Conservation (phyloP, 2,113 vertebrate species). For the Haliaeetus leucogaster region DNA sequence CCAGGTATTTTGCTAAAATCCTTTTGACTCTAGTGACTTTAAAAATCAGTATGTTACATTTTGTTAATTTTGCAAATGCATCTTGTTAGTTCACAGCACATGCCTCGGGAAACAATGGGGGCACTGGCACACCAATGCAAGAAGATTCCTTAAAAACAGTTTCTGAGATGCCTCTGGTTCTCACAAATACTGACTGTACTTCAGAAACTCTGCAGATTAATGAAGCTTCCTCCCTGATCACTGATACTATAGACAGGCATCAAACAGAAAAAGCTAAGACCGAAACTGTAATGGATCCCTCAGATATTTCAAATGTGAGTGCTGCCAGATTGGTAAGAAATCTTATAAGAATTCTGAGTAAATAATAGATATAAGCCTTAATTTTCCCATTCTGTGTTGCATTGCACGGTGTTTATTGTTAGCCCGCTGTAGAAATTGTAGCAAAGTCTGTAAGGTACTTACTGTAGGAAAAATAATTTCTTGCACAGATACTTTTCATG, state of each 20-base stretch:
- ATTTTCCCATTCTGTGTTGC: not conserved
- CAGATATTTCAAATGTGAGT: conserved; percentile 98
- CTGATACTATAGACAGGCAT: conserved; percentile 36
- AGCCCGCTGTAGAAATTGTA: not conserved
- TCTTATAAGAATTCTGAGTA: conserved; percentile 19
- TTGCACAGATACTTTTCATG: not conserved
- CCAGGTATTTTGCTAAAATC: not conserved
- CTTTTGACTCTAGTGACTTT: not conserved
- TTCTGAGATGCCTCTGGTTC: conserved; percentile 54
- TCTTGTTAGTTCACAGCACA: conserved; percentile 80
- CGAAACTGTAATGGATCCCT: conserved; percentile 90
- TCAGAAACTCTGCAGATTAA: conserved; percentile 61
- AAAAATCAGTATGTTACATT: not conserved
- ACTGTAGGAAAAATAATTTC: not conserved
- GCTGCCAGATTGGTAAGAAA: conserved; percentile 85
- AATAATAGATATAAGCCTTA: not conserved
- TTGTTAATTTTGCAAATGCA: conserved; percentile 35
- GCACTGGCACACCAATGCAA: conserved; percentile 59
- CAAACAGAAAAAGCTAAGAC: conserved; percentile 75
- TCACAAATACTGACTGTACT: conserved; percentile 52
- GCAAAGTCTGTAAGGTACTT: not conserved
- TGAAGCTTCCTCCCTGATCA: conserved; percentile 34
- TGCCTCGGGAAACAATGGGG: conserved; percentile 67
- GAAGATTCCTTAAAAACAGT: conserved; percentile 51
- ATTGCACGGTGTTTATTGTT: not conserved